Evolutionary conservation across 1,140 invertebrate genomes (phyloP), one percentile per base, ranked within the genome.

Genomic region (Pararge aegeria): DNA sequence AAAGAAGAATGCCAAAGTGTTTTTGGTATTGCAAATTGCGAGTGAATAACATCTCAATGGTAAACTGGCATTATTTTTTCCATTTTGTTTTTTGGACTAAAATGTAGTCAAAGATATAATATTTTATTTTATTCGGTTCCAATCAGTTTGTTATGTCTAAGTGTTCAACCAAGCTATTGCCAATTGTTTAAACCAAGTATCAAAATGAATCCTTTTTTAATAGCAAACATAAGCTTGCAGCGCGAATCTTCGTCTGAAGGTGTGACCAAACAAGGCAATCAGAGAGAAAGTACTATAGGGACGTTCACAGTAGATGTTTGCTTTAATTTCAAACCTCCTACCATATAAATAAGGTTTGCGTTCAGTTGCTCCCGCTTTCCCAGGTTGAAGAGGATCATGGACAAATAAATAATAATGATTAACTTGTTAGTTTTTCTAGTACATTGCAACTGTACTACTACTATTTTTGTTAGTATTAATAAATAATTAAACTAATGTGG

Each of bases 351-450:
- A 75, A 83, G 66, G 73, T 80, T 85, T 73, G 80, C 64, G 74
- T 86, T 89, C 72, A 64, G 75, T 80, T 87, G 86, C 75, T 89
- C 86, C 76, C 86, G 78, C 86, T 89, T 61, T 64, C 61, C 75
- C 69, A 69, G 68, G 67, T 66, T 66, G 66, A 70, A 75, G 79
- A 75, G 83, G 80, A 82, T 79, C 80, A 73, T 73, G 70, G 75
- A 83, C 73, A 87, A 73, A 87, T 78, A 87, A 80, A 78, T 74
- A 73, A 75, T 64, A 53, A 30, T 53, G n/a, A 37, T 54, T 56
- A 24, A 24, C 2, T 48, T 44, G 57, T 60, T 38, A 29, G 21
- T 61, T 19, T 20, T 59, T 24, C n/a, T 4, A 24, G n/a, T 52
- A 51, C 20, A 57, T 24, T 13, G n/a, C 6, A 24, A 37, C 15